Conservation (phyloP, 2,797 vertebrate genomes). For the Hozukius guyotensis region DNA sequence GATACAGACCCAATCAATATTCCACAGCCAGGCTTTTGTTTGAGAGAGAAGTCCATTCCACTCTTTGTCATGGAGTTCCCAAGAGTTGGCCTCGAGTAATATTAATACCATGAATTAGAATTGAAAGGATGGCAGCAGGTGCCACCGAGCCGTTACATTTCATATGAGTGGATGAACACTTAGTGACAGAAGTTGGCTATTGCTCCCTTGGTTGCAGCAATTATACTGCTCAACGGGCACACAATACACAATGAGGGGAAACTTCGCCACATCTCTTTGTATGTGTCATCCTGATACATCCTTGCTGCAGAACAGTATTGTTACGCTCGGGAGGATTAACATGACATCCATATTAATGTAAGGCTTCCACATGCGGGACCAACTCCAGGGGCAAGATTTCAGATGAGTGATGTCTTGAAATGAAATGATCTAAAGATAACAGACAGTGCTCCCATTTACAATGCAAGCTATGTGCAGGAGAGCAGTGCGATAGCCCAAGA, state of each 20-base stretch:
- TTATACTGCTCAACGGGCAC: constrained; percentile 64
- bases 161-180: constrained; percentile 63
- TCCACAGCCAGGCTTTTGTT: constrained; percentile 49
- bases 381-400: constrained; percentile 24
- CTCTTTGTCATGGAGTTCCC: constrained; percentile 65
- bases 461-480: constrained; percentile 1
- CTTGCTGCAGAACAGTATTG: constrained; percentile 14
- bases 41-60: constrained; percentile 68
- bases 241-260: constrained; percentile 56
- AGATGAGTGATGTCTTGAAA: constrained; percentile 40
- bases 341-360: constrained; percentile 69
- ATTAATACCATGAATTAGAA: constrained; percentile 71
- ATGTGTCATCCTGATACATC: constrained; percentile 49
- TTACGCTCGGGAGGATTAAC: constrained; percentile 41
- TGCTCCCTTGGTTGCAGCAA: constrained; percentile 69
- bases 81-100: constrained; percentile 66
- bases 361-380: constrained; percentile 26
- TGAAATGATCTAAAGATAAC: constrained; percentile 21
- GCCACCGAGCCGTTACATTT: constrained; percentile 54
- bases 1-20: constrained; percentile 61
- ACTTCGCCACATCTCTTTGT: constrained; percentile 42
- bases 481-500: neutral
- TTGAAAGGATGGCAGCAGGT: constrained; percentile 71
- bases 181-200: constrained; percentile 68
- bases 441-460: constrained; percentile 10